phyloP scores from a whole-genome alignment of 2,113 vertebrate species.

The Tor tambroides region DNA sequence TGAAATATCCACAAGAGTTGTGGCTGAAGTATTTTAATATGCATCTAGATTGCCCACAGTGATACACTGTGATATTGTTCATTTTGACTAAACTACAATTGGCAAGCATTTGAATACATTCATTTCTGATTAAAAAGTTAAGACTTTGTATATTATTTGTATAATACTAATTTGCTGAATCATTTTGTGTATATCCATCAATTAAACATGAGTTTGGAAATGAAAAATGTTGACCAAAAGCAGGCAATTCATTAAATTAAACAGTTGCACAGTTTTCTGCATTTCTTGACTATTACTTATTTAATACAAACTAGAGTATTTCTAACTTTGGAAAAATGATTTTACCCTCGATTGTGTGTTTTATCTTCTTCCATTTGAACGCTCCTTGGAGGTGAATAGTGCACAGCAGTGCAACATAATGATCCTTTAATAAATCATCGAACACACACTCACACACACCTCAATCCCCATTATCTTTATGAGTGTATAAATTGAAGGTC shows the following conservation, averaged over 20 bases:
- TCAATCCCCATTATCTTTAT: slow-evolving; percentile 60
- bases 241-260: not conserved
- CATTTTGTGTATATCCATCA: not conserved
- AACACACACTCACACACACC: slow-evolving; percentile 38
- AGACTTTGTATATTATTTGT: not conserved
- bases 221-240: not conserved
- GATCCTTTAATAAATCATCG: slow-evolving; percentile 56
- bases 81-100: not conserved
- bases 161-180: not conserved
- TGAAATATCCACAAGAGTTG: not conserved
- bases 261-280: not conserved
- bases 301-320: not conserved
- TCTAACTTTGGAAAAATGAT: slow-evolving; percentile 20
- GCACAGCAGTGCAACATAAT: slow-evolving; percentile 55
- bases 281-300: not conserved
- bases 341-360: slow-evolving; percentile 43
- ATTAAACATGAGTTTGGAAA: not conserved
- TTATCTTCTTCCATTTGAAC: slow-evolving; percentile 55
- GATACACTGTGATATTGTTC: not conserved
- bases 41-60: not conserved
- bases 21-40: not conserved
- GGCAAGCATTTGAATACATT: not conserved
- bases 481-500: slow-evolving; percentile 55
- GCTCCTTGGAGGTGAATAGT: slow-evolving; percentile 31
- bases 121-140: not conserved